Conservation (phyloP, 2,888 invertebrate genomes). For the Drosophila colorata region DNA sequence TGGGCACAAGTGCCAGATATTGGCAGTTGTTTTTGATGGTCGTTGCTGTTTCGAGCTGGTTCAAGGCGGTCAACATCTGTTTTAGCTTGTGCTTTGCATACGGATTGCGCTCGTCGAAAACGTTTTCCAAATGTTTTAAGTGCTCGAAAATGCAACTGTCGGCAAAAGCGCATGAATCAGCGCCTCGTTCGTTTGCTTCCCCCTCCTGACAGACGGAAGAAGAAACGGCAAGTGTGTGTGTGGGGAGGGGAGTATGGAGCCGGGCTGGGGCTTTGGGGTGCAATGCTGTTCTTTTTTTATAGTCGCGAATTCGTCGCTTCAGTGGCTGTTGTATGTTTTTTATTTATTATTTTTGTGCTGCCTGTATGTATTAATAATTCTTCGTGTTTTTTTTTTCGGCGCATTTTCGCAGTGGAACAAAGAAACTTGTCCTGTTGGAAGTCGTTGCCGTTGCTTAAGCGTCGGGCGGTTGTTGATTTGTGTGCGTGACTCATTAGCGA, state of each 20-base stretch:
- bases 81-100: constrained; percentile 13
- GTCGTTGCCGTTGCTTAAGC: too few relatives aligned
- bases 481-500: constrained; percentile 49
- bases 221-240: constrained; percentile 6
- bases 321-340: constrained; percentile 17
- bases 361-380: constrained; percentile 46
- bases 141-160: constrained; percentile 18
- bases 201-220: constrained; percentile 18
- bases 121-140: constrained; percentile 28
- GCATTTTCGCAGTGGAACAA: constrained; percentile 28
- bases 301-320: constrained; percentile 21
- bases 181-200: constrained; percentile 34
- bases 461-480: constrained; percentile 21
- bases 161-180: constrained; percentile 35
- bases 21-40: not conserved
- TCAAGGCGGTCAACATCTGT: constrained; percentile 10
- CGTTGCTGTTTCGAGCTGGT: not conserved
- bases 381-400: constrained; percentile 4
- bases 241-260: not conserved
- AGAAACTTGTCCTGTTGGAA: constrained; percentile 21
- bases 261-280: constrained; percentile 1
- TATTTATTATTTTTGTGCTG: too few relatives aligned
- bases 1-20: not conserved
- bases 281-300: constrained; percentile 11
- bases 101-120: constrained; percentile 15